These are phyloP conservation scores for Trinectes maculatus DNA, from an alignment of 2,113 vertebrate species.

Conservation along the genomic window DNA sequence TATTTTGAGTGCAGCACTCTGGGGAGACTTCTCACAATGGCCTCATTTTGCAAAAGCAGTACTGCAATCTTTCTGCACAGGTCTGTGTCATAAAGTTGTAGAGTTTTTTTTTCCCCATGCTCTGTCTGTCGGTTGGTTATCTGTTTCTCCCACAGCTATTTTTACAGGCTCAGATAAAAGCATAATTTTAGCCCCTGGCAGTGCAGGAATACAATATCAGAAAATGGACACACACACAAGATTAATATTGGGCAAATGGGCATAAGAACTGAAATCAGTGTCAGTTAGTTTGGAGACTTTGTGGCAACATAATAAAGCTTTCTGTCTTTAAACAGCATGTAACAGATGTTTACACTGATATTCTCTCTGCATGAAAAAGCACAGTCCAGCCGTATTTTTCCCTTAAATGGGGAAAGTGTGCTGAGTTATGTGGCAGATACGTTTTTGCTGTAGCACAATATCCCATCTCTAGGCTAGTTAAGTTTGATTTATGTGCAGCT, in stretches of 20 bases:
- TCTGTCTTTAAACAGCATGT: background rate
- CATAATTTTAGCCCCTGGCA: conserved; percentile 33
- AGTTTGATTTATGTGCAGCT: too few relatives aligned
- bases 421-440: too few relatives aligned
- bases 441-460: too few relatives aligned
- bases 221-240: conserved; percentile 44
- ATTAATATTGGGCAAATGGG: conserved; percentile 37
- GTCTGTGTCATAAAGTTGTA: conserved; percentile 67
- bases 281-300: too few relatives aligned
- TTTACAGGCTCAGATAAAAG: conserved; percentile 58
- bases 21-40: conserved; percentile 74
- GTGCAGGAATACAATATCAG: conserved; percentile 37
- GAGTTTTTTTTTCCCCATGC: conserved; percentile 25
- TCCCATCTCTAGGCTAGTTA: too few relatives aligned
- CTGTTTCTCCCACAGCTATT: conserved; percentile 45
- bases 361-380: background rate
- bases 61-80: conserved; percentile 51
- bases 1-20: conserved; percentile 70
- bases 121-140: conserved; percentile 39
- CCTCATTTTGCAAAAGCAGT: conserved; percentile 61
- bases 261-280: conserved; percentile 12
- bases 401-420: too few relatives aligned
- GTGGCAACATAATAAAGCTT: too few relatives aligned
- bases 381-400: background rate
- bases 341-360: background rate